A percentile compares a stretch with the other conserved stretches of the same genome.
These are phyloP conservation scores for Drosophila nr. fundita DNA, from an alignment of 2,888 invertebrate genomes.

Conservation along the genomic window DNA sequence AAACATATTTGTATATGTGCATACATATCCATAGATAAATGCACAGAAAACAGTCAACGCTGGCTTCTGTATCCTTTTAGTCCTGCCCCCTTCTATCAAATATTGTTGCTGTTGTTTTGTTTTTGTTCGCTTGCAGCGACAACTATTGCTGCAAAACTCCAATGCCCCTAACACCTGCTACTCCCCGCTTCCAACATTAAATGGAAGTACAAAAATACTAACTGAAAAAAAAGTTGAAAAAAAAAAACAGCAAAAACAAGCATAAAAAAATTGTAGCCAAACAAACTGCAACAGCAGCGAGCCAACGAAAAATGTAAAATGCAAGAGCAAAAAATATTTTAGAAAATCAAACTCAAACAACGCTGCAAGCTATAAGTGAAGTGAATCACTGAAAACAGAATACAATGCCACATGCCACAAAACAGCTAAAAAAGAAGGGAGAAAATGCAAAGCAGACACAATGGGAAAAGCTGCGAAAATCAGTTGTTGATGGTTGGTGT, in stretches of 20 bases:
- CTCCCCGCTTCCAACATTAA: constrained; percentile 22
- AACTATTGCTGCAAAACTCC: constrained; percentile 49
- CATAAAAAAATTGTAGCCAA: constrained; percentile 22
- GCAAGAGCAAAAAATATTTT: constrained; percentile 73
- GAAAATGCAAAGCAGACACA: constrained; percentile 12
- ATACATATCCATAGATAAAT: constrained; percentile 52
- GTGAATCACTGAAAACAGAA: constrained; percentile 65
- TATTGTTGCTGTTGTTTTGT: neutral
- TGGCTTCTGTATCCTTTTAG: constrained; percentile 26
- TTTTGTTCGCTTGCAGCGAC: constrained; percentile 65
- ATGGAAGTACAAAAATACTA: constrained; percentile 33
- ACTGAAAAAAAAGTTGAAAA: constrained; percentile 21
- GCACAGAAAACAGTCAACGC: constrained; percentile 63
- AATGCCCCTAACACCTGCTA: neutral
- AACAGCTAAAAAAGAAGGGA: neutral
- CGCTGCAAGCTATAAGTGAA: constrained; percentile 72
- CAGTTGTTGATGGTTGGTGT: constrained; percentile 17
- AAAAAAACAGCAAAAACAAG: constrained; percentile 5
- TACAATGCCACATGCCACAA: constrained; percentile 44
- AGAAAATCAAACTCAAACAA: constrained; percentile 80
- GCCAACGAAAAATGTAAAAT: constrained; percentile 67
- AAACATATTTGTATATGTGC: constrained; percentile 16
- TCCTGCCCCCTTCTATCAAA: constrained; percentile 17
- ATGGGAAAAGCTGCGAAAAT: constrained; percentile 38
- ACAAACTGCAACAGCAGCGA: constrained; percentile 23